Base-by-base conservation (phyloP, 2,113 vertebrate species). In the Hemibagrus wyckioides region DNA sequence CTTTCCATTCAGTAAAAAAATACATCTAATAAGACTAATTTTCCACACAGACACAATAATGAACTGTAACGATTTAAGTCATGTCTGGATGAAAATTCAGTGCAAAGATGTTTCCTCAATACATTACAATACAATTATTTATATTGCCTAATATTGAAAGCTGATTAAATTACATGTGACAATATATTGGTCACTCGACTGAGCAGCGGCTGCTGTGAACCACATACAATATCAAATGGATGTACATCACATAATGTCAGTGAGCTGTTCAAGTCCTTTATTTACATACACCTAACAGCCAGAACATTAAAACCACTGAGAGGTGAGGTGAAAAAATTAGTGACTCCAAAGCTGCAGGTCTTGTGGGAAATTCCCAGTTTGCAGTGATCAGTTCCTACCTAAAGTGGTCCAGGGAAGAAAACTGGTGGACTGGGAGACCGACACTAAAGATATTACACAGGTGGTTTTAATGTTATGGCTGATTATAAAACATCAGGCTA, bases 81-180 rank as follows among this genome's bases (percentile, higher is more conserved):
- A 44, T 0, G 80, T 75, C 67, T 87, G 19, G 33, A 81, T 80
- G 80, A 86, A 84, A 71, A 84, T 82, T 23, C 13, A 63, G 56
- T 65, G 57, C 57, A 85, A 79, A 65, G 56, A 30, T 85, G 2
- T 57, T 79, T 85, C 7, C 63, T 80, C n/a, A 79, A 48, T 77
- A 77, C 28, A 75, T 50, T 59, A 44, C 54, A 48, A 30, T 39
- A 59, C n/a, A 48, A 19, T 28, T 41, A 30, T 36, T 33, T 39
- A 59, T 75, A 41, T n/a, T 48, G 44, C 25, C 57, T 65, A 3
- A 50, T 65, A 36, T 19, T 54, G n/a, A 67, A 50, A 75, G 52
- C 83, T 57, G 50, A 28, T 73, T 23, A 57, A 21, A 19, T 75
- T 48, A 44, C 25, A 57, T 52, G 10, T 4, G 21, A 57, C 30